Conservation (phyloP, 2,797 vertebrate genomes). For the Pangasius macronema region DNA sequence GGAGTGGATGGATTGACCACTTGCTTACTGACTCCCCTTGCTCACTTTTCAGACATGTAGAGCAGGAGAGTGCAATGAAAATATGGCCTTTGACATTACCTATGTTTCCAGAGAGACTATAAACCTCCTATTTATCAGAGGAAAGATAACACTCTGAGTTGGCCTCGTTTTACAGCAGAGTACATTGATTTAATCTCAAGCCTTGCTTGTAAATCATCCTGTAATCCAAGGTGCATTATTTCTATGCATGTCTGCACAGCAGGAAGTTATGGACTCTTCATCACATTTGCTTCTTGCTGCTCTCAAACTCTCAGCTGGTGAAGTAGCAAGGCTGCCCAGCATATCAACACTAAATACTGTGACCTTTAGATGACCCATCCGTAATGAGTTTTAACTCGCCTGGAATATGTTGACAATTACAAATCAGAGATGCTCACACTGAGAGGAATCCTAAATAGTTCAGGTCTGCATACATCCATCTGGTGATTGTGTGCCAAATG, state of each 20-base stretch:
- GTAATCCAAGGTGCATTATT: slow-evolving; percentile 73
- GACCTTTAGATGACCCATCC: slow-evolving; percentile 57
- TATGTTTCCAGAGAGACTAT: slow-evolving; percentile 55
- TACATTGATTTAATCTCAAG: slow-evolving; percentile 69
- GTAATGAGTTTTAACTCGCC: slow-evolving; percentile 63
- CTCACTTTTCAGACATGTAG: slow-evolving; percentile 25
- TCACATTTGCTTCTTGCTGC: slow-evolving; percentile 36
- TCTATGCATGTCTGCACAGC: slow-evolving; percentile 64
- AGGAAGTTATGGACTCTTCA: slow-evolving; percentile 54
- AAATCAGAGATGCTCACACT: slow-evolving; percentile 38
- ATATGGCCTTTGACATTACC: slow-evolving; percentile 57
- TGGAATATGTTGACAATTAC: slow-evolving; percentile 56
- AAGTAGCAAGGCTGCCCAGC: slow-evolving; percentile 43
- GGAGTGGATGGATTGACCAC: slow-evolving; percentile 55
- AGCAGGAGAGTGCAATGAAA: slow-evolving; percentile 39
- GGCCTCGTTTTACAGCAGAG: slow-evolving; percentile 64
- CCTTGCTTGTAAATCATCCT: slow-evolving; percentile 69
- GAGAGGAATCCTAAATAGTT: slow-evolving; percentile 55
- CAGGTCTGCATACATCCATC: slow-evolving; percentile 16
- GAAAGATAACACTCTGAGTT: slow-evolving; percentile 65
- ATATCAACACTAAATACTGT: slow-evolving; percentile 51
- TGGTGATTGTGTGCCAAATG: slow-evolving; percentile 37
- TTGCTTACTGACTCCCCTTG: slow-evolving; percentile 20
- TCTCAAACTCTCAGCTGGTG: slow-evolving; percentile 39
- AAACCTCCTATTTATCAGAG: slow-evolving; percentile 61